A percentile compares a stretch with the other conserved stretches of the same genome.
These are phyloP conservation scores for Austrofundulus limnaeus DNA, from an alignment of 2,113 vertebrate species.

Conservation along the genomic window DNA sequence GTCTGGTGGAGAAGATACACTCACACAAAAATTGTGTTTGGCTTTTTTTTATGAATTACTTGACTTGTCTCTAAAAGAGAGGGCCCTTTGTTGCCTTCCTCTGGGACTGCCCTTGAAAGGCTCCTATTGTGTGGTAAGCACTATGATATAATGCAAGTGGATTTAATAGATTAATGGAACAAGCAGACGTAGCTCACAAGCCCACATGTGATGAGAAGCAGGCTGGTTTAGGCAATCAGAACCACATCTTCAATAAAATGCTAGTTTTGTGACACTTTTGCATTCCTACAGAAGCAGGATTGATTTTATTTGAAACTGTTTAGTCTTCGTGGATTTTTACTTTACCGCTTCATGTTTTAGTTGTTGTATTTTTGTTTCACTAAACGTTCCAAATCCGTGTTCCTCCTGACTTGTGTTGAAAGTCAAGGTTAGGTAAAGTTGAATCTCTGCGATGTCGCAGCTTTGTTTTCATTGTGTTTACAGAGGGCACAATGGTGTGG, in stretches of 20 bases:
- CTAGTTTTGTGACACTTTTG: slow-evolving; percentile 12
- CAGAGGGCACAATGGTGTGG: slow-evolving; percentile 70
- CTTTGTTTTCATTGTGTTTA: slow-evolving; percentile 77
- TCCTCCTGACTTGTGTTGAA: slow-evolving; percentile 47
- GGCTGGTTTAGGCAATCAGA: slow-evolving; percentile 44
- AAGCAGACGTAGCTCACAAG: slow-evolving; percentile 61
- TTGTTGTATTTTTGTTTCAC: not conserved
- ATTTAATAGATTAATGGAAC: slow-evolving; percentile 79
- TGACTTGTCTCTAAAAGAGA: slow-evolving; percentile 65
- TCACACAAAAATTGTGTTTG: slow-evolving; percentile 59
- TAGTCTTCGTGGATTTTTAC: slow-evolving; percentile 16
- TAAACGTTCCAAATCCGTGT: slow-evolving; percentile 21
- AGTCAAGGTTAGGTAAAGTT: slow-evolving; percentile 63
- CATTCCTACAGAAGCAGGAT: not conserved
- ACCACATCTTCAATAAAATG: slow-evolving; percentile 58
- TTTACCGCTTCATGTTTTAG: no score
- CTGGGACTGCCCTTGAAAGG: slow-evolving; percentile 74
- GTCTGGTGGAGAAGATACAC: slow-evolving; percentile 44
- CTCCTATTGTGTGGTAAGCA: slow-evolving; percentile 70
- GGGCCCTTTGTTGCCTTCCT: slow-evolving; percentile 72
- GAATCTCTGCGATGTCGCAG: slow-evolving; percentile 66
- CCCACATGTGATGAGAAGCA: slow-evolving; percentile 54
- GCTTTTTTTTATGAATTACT: slow-evolving; percentile 73
- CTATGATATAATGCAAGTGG: slow-evolving; percentile 76
- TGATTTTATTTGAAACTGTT: slow-evolving; percentile 3